These are phyloP conservation scores for silkworm (Bombyx mori) DNA, from an alignment of 1,140 invertebrate species.

Conservation along the genomic window ASM3026992v2 NC_085129.1:15647501-15648000, in stretches of 20 bases:
- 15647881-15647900: slow-evolving; percentile 9
- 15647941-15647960: slow-evolving; percentile 36
- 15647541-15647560: not conserved
- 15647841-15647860: too few species aligned
- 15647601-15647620: not conserved
- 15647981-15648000: slow-evolving; percentile 52
- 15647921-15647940: slow-evolving; percentile 16
- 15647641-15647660: too few species aligned
- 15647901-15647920: slow-evolving; percentile 3
- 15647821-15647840: too few species aligned
- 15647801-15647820: not conserved
- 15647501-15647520: too few species aligned
- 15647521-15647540: too few species aligned
- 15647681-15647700: too few species aligned
- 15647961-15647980: slow-evolving; percentile 26
- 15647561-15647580: not conserved
- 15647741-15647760: too few species aligned
- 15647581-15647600: not conserved
- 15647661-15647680: too few species aligned
- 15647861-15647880: not conserved
- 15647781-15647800: too few species aligned
- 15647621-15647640: not conserved
- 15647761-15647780: too few species aligned
- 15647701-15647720: too few species aligned
- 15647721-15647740: too few species aligned